phyloP scores from a whole-genome alignment of 2,113 vertebrate species.

The Muscicapa adusta region DNA sequence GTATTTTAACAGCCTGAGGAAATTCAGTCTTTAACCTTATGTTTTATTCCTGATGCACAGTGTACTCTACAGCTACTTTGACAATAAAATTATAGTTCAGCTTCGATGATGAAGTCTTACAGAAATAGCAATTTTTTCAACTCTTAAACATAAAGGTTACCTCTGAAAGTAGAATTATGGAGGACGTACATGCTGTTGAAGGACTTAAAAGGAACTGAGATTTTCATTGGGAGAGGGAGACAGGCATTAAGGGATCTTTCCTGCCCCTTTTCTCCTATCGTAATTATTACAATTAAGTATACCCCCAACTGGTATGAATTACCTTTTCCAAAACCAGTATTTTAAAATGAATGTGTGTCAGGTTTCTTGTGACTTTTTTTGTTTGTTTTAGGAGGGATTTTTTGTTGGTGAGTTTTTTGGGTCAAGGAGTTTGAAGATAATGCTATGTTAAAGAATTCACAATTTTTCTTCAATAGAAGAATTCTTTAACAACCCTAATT shows the following conservation, averaged over 20 bases:
- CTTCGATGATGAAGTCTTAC: conserved; percentile 12
- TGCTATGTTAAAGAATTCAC: background rate
- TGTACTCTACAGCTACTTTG: background rate
- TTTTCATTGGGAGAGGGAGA: background rate
- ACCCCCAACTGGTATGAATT: background rate
- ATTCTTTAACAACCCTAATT: background rate
- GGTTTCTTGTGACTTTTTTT: background rate
- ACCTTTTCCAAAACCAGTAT: background rate
- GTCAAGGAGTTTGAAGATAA: background rate
- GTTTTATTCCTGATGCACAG: background rate
- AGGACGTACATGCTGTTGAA: background rate
- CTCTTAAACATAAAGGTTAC: background rate
- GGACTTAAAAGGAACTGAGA: background rate
- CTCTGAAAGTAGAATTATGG: background rate
- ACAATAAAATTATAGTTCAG: conserved; percentile 29
- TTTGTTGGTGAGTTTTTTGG: background rate
- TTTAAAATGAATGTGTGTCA: background rate
- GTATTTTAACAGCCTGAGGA: background rate
- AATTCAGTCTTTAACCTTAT: background rate
- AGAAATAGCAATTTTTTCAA: conserved; percentile 15
- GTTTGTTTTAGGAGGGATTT: background rate
- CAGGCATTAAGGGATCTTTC: background rate
- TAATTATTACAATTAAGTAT: background rate
- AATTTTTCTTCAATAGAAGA: background rate
- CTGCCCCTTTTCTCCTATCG: background rate